Evolutionary conservation across 2,113 vertebrate genomes (phyloP), one percentile per base, ranked within the genome.

Genomic region (Suricata suricatta): DNA sequence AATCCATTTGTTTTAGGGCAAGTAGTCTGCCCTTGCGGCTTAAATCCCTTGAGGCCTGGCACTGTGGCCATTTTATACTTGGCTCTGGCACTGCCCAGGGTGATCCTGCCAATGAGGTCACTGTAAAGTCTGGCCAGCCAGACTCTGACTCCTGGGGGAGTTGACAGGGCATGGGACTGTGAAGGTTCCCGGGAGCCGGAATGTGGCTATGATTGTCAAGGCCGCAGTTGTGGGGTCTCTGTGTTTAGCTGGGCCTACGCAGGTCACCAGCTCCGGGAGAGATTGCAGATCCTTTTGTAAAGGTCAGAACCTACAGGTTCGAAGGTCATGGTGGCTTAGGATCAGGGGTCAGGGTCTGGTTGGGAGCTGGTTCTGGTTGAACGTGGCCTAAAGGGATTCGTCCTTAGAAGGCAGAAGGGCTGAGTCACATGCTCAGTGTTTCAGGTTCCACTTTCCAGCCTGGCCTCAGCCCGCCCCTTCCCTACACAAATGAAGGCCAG

Each of bases 381-480:
- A 97, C 29, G 88, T 97, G 96, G 92, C 84, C 87, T 97, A 44
- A 92, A 90, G 86, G 77, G 82, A 93, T 97, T 96, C 4, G 92
- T 83, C 92, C 86, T 79, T 74, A 89, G 89, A 69, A 90, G 92
- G 80, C 82, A 52, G 76, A 76, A 38, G 94, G 71, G 35, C 80
- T 97, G 95, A 97, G 93, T 98, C 96, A 94, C 87, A 35, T 3
- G 1, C 29, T 81, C 33, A 8, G 85, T 80, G 90, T 95, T 95
- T 94, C 97, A 92, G 95, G 92, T 96, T 97, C 95, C 90, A 87
- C 84, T 57, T 91, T 87, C 93, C 86, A 97, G 80, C 57, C 79
- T 44, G 68, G 50, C 74, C 71, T 79, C 54, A 76, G 92, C 94
- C 86, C 2, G 1, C 82, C 68, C 60, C 80, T 91, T 96, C 76